These are phyloP conservation scores for Oriolus oriolus DNA, from an alignment of 2,113 vertebrate species.

Conservation along the genomic window DNA sequence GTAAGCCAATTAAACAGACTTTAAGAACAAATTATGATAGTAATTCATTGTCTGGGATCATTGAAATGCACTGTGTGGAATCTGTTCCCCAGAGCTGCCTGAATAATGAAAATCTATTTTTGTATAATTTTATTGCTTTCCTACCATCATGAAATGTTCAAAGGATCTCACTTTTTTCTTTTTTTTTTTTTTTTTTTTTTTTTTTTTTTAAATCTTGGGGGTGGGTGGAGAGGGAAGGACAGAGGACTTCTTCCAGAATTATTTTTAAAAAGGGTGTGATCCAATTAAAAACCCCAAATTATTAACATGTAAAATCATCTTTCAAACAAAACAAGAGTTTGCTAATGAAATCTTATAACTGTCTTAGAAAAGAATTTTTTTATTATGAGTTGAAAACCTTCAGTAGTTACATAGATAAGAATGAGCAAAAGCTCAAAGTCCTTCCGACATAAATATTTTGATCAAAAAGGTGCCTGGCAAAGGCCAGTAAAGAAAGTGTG, in stretches of 20 bases:
- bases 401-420: background rate
- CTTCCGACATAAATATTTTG: background rate
- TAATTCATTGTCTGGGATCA: slow-evolving; percentile 43
- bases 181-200: background rate
- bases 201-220: background rate
- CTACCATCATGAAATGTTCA: background rate
- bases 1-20: slow-evolving; percentile 53
- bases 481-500: background rate
- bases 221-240: background rate
- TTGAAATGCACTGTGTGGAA: slow-evolving; percentile 11
- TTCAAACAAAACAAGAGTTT: background rate
- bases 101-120: slow-evolving; percentile 35
- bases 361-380: background rate
- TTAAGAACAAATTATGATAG: slow-evolving; percentile 52
- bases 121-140: slow-evolving; percentile 17
- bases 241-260: background rate
- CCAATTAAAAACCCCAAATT: background rate
- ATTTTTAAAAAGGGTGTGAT: background rate
- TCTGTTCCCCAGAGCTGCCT: background rate
- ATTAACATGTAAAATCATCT: background rate
- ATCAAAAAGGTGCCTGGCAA: background rate
- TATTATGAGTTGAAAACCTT: background rate
- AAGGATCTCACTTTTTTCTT: background rate
- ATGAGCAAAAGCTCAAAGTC: background rate
- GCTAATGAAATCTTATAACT: background rate